phyloP scores from a whole-genome alignment of 2,113 vertebrate species.

The Donacobius atricapilla region DNA sequence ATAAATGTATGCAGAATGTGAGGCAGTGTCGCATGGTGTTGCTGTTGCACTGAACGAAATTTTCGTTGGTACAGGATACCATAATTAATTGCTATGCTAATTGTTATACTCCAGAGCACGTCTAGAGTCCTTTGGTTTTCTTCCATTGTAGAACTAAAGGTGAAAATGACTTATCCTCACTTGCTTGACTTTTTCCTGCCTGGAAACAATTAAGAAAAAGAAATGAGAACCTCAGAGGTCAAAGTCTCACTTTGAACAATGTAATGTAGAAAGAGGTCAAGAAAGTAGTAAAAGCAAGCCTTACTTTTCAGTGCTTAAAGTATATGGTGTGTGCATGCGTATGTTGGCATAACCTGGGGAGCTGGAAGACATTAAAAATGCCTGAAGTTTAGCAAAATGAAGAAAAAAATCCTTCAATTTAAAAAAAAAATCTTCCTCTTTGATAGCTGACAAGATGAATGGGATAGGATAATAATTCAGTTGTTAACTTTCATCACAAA shows the following conservation, averaged over 20 bases:
- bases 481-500: background rate
- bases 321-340: background rate
- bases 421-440: background rate
- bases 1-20: background rate
- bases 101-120: background rate
- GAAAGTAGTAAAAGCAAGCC: background rate
- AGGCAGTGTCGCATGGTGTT: slow-evolving; percentile 3
- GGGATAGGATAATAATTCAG: background rate
- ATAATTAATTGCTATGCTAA: slow-evolving; percentile 27
- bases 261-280: background rate
- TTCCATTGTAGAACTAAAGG: background rate
- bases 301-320: background rate
- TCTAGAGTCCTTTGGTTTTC: background rate
- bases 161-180: background rate
- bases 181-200: background rate
- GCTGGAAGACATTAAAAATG: background rate
- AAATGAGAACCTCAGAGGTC: background rate
- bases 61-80: background rate
- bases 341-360: background rate
- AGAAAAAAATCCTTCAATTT: background rate
- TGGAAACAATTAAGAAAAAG: background rate
- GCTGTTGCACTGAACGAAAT: slow-evolving; percentile 30
- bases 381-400: background rate
- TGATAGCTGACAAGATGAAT: background rate
- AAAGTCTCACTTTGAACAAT: background rate